These are phyloP conservation scores for Eupithecia subumbrata DNA, from an alignment of 2,888 invertebrate genomes.

Conservation along the genomic window DNA sequence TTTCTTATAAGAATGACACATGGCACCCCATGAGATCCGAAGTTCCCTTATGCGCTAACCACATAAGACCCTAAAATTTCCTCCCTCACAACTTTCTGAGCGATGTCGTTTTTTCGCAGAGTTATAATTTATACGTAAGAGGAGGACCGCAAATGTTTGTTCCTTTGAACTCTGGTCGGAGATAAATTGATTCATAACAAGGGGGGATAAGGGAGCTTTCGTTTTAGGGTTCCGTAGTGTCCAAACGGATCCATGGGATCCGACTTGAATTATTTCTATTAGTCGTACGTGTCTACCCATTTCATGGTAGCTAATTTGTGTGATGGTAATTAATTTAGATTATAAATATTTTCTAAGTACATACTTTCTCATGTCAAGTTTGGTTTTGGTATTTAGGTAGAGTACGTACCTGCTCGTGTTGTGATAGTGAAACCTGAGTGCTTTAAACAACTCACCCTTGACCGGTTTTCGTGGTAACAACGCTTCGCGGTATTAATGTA, in stretches of 20 bases:
- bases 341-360: no score
- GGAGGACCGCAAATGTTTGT: slow-evolving; percentile 41
- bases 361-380: no score
- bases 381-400: neutral
- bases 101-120: slow-evolving; percentile 29
- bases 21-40: neutral
- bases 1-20: neutral
- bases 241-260: neutral
- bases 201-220: slow-evolving; percentile 36
- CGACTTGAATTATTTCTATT: no score
- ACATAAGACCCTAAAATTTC: slow-evolving; percentile 10
- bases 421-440: neutral
- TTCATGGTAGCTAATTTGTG: neutral
- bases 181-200: slow-evolving; percentile 49
- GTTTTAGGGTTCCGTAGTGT: neutral
- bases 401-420: neutral
- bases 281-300: neutral
- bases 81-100: slow-evolving; percentile 15
- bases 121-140: slow-evolving; percentile 36
- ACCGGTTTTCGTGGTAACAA: neutral
- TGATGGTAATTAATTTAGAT: neutral
- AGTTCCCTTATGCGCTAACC: neutral
- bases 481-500: slow-evolving; percentile 25
- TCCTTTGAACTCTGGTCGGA: slow-evolving; percentile 45
- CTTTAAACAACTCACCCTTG: neutral